Conservation (phyloP, 2,113 vertebrate species). For the Gnathonemus longibarbis region DNA sequence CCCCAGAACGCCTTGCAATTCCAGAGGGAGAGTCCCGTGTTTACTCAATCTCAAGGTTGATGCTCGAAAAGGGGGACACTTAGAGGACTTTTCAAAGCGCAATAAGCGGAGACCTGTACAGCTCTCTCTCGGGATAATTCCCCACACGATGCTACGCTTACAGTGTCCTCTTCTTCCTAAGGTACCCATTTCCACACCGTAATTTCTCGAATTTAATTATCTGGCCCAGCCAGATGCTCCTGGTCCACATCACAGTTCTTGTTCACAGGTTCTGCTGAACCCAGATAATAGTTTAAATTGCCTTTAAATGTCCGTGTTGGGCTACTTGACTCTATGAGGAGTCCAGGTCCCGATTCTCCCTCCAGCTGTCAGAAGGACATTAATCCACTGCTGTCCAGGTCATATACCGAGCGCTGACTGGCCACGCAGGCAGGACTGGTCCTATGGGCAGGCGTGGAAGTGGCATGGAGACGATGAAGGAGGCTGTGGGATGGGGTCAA, state of each 20-base stretch:
- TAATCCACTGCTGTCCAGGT: background rate
- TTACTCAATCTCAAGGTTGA: background rate
- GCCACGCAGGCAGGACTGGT: background rate
- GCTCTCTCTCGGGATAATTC: background rate
- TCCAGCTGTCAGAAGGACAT: background rate
- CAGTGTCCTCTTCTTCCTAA: background rate
- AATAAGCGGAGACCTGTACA: background rate
- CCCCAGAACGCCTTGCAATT: background rate
- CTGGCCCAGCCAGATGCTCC: background rate
- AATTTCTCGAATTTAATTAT: background rate
- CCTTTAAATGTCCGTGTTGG: background rate
- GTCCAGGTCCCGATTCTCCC: background rate
- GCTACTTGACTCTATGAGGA: background rate
- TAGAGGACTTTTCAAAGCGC: too few species aligned
- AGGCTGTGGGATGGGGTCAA: background rate
- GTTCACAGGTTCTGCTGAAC: background rate
- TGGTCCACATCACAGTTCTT: background rate
- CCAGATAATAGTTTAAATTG: background rate
- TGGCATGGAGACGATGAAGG: background rate
- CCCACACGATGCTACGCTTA: background rate
- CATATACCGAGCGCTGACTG: background rate
- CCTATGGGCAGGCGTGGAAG: background rate
- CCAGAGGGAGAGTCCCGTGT: background rate
- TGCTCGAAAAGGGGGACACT: background rate
- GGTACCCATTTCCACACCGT: background rate